phyloP scores from a whole-genome alignment of 2,113 vertebrate species.

The Origma solitaria region DNA sequence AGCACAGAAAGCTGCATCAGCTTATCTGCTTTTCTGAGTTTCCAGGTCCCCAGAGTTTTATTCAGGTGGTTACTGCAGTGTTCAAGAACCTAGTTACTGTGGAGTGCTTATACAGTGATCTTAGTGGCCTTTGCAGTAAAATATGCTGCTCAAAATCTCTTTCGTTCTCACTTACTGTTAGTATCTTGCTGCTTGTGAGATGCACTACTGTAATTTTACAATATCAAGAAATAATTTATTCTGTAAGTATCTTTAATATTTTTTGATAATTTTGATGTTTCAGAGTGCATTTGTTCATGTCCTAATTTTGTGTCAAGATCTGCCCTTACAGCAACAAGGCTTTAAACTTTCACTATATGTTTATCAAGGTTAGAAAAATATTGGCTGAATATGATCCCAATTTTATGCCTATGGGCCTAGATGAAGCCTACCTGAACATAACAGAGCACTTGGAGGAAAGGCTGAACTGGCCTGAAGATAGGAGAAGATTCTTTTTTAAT shows the following conservation, averaged over 20 bases:
- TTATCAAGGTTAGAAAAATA: conserved; percentile 85
- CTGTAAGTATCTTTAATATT: neutral
- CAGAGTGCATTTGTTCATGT: neutral
- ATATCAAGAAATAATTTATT: conserved; percentile 26
- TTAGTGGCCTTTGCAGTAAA: neutral
- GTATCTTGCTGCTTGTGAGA: neutral
- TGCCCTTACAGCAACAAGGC: neutral
- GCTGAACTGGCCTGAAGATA: conserved; percentile 82
- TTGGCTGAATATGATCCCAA: conserved; percentile 89
- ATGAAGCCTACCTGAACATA: conserved; percentile 96
- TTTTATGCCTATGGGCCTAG: conserved; percentile 91
- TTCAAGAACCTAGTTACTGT: neutral
- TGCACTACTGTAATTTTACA: neutral
- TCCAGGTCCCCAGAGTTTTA: neutral
- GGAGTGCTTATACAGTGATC: neutral
- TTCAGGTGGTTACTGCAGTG: neutral
- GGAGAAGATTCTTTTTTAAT: conserved; percentile 71
- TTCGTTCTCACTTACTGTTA: neutral
- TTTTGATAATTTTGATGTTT: neutral
- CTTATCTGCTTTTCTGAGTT: neutral
- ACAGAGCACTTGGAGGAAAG: conserved; percentile 88
- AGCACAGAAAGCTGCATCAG: neutral
- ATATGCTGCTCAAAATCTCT: neutral
- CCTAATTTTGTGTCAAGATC: neutral
- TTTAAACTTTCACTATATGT: conserved; percentile 23